A percentile compares a stretch with the other conserved stretches of the same genome.
These are phyloP conservation scores for Copsychus sechellarum DNA, from an alignment of 2,113 vertebrate species.

Conservation along the genomic window DNA sequence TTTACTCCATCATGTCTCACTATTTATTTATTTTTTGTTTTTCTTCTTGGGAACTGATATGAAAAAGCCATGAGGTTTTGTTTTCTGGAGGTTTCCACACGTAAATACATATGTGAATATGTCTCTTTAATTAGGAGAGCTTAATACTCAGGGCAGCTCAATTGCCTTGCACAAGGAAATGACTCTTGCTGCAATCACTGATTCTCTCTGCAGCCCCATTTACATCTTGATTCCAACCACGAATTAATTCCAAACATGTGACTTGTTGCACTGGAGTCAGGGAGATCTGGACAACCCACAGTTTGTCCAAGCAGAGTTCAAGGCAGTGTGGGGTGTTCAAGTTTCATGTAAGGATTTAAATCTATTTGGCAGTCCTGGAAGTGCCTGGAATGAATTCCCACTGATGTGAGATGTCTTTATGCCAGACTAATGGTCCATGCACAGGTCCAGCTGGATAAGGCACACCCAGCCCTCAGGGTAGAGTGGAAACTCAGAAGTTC, in stretches of 20 bases:
- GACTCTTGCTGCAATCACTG: neutral
- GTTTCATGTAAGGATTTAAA: neutral
- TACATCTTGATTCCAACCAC: neutral
- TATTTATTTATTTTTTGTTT: neutral
- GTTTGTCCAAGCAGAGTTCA: neutral
- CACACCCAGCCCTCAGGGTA: neutral
- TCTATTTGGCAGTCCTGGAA: neutral
- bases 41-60: neutral
- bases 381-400: neutral
- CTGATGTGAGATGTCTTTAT: neutral
- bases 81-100: neutral
- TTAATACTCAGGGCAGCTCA: neutral
- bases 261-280: neutral
- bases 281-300: neutral
- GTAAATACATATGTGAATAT: neutral
- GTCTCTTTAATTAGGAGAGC: neutral
- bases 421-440: rapidly evolving
- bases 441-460: neutral
- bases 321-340: neutral
- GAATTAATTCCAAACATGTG: neutral
- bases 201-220: neutral
- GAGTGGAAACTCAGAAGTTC: neutral
- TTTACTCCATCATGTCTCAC: neutral
- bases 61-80: neutral
- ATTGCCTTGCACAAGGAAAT: neutral